A percentile compares a stretch with the other conserved stretches of the same genome.
These are phyloP conservation scores for Listrodromus nycthemerus DNA, from an alignment of 2,888 invertebrate species.

Conservation along the genomic window DNA sequence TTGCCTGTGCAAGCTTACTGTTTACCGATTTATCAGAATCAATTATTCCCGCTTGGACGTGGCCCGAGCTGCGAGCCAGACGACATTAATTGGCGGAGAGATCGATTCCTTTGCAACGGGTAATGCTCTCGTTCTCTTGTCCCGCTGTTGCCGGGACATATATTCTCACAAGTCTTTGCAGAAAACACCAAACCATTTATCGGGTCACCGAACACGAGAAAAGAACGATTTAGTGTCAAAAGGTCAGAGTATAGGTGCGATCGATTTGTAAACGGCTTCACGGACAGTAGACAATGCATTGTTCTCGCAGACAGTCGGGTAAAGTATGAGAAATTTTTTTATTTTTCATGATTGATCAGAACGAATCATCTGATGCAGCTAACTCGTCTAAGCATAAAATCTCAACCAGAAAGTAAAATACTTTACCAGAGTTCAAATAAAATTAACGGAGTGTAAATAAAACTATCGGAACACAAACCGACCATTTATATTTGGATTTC, in stretches of 20 bases:
- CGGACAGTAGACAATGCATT: background rate
- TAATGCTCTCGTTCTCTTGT: background rate
- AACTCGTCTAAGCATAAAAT: no score
- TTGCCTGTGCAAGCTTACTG: slow-evolving; percentile 29
- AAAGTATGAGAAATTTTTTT: background rate
- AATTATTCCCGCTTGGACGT: slow-evolving; percentile 72
- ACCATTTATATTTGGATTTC: no score
- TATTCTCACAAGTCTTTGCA: slow-evolving; percentile 9
- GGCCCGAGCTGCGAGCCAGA: slow-evolving; percentile 63
- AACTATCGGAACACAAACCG: no score
- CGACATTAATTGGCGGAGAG: slow-evolving; percentile 73
- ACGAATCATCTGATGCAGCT: background rate
- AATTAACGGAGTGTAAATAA: no score
- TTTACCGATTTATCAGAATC: slow-evolving; percentile 75
- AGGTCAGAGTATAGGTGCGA: slow-evolving; percentile 4
- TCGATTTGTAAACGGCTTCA: background rate
- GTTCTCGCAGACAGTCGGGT: background rate
- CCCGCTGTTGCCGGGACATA: background rate
- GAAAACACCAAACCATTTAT: background rate
- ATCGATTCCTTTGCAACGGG: slow-evolving; percentile 64
- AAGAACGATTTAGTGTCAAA: slow-evolving; percentile 8
- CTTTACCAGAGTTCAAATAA: no score
- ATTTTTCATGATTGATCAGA: background rate
- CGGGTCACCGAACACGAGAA: slow-evolving; percentile 6
- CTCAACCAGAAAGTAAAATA: no score